These are phyloP conservation scores for Pachymerium ferrugineum DNA, from an alignment of 2,888 invertebrate species.

Conservation along the genomic window DNA sequence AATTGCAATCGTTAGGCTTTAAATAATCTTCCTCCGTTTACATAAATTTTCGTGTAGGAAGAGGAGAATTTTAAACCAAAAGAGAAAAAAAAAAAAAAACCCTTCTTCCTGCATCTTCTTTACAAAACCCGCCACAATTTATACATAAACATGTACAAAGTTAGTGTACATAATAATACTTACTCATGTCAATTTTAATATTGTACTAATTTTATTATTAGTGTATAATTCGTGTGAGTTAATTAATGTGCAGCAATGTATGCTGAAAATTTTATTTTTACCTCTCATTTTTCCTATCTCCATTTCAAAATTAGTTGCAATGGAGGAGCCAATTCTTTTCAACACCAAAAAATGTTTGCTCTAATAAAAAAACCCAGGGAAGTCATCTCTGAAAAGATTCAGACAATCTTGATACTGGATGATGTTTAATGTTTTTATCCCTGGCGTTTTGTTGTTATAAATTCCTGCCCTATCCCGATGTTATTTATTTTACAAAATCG, in stretches of 20 bases:
- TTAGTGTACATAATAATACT: constrained; percentile 37
- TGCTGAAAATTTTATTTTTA: constrained; percentile 35
- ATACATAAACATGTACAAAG: constrained; percentile 37
- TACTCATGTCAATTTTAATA: constrained; percentile 31
- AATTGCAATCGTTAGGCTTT: constrained; percentile 6
- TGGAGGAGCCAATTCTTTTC: constrained; percentile 7
- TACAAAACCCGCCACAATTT: constrained; percentile 20
- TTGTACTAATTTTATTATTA: constrained; percentile 32
- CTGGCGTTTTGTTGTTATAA: neutral
- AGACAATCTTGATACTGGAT: constrained; percentile 19
- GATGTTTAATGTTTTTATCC: constrained; percentile 11
- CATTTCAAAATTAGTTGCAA: neutral
- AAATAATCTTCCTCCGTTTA: constrained; percentile 1
- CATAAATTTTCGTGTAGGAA: constrained; percentile 2
- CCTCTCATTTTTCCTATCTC: neutral
- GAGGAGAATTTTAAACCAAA: neutral
- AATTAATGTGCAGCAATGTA: constrained; percentile 37
- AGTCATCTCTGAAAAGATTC: constrained; percentile 11
- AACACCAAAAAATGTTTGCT: constrained; percentile 4
- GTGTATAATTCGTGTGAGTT: constrained; percentile 38
- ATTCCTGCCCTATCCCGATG: neutral
- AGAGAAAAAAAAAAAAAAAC: neutral
- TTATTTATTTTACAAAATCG: neutral
- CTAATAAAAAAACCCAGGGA: constrained; percentile 13
- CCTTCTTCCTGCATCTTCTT: constrained; percentile 18